Base-by-base conservation (phyloP, 2,797 vertebrate species). In the Geotrypetes seraphini region DNA sequence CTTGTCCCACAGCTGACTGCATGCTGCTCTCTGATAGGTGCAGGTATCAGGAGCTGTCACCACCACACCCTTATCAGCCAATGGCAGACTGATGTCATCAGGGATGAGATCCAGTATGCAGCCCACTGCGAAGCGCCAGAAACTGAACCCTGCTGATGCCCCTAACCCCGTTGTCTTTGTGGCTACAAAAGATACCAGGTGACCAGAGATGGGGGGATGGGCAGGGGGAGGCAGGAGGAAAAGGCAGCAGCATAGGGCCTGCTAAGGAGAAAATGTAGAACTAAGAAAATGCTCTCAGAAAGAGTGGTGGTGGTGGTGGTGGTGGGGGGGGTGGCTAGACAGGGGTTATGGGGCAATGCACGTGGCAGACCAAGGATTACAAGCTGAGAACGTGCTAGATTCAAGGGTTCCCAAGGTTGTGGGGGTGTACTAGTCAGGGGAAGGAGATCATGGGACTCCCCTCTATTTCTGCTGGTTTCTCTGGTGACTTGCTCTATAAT, bases 111-210 rank as follows among this genome's bases (percentile, higher is more conserved):
- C 92, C 25, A 83, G 86, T 31, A 79, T 83, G 27, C 89, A 92
- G 60, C 90, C 91, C 2, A 87, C 84, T 58, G 87, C 87, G 62
- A 96, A 96, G 61, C 74, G 90, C 26, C 92, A 93, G 81, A 92
- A 92, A 62, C 84, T 94, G 57, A 91, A 88, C 72, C 89, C 91
- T 26, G 89, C 89, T 8, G 91, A 96, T 46, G 90, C 91, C 12
- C 92, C 92, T 31, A 96, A 96, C 72, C 92, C 90, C 2, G 92
- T 96, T 56, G 91, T 94, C 52, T 94, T 96, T 53, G 92, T 96
- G 63, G 92, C 91, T 55, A 94, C 92, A 22, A 96, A 96, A 71
- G 91, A 96, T 66, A 94, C 91, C 75, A 90, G 89, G 88, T 90
- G 72, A 43, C 13, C 25, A 22, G 23, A n/a, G 24, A 43, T 22